Base-by-base conservation (phyloP, 2,797 vertebrate species). In the Pitangus sulphuratus region DNA sequence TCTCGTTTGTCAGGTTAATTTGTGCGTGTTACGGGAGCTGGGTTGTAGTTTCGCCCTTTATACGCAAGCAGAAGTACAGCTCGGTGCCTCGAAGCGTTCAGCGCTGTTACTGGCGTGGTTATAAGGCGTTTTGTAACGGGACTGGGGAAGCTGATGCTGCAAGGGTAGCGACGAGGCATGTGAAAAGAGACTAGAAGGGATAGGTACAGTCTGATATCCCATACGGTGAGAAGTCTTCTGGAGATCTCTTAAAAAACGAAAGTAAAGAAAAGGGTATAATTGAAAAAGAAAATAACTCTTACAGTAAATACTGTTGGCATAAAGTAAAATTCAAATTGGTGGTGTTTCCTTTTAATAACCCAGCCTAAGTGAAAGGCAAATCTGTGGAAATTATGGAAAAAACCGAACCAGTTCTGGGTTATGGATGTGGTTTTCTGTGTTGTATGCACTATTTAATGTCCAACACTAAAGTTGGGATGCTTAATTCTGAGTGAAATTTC, bases 31-130 rank as follows among this genome's bases (percentile, higher is more conserved):
- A 2, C 20, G 1, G 74, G 62, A 33, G 54, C n/a, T 8, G 76
- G 19, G 33, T 0, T 31, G 58, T 40, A 4, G 45, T 1, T 14
- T 53, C 5, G 12, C 28, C 42, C 54, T 56, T 47, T 15, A 2
- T 2, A 0, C 2, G 0, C 30, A 0, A 3, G 15, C 33, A 15
- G 31, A 8, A 57, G 35, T 6, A 0, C 6, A 21, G 2, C 48
- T 39, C 12, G 0, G 35, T 3, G 68, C 56, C 58, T 13, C 61
- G 42, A 1, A 13, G 51, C 6, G 9, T 31, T 31, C 31, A 0
- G 37, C 0, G 33, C 47, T 5, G 35, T 2, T 2, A 0, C 31
- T 28, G 30, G 2, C 1, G 1, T 0, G 33, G 31, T 8, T 12
- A 0, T 0, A 2, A 53, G 10, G 28, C 6, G 44, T 22, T 40